A percentile compares a stretch with the other conserved stretches of the same genome.
Conservation (phyloP, 2,113 vertebrate genomes). For the Anser cygnoides region DNA sequence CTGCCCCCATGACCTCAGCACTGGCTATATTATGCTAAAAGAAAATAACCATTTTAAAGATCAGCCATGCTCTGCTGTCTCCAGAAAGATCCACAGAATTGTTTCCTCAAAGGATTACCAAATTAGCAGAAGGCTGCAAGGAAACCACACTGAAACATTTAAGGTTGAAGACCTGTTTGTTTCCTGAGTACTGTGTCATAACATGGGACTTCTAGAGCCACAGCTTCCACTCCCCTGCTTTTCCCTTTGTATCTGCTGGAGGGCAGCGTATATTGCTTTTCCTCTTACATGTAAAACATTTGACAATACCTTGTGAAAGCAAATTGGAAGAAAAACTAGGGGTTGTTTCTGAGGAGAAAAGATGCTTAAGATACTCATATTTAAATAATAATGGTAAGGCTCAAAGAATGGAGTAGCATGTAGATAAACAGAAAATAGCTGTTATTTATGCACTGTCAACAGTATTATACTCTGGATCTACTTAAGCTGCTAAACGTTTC, state of each 20-base stretch:
- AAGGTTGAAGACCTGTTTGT: background rate
- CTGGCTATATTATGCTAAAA: background rate
- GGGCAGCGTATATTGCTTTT: background rate
- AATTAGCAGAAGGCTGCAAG: background rate
- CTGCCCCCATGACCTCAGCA: background rate
- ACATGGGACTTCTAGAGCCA: background rate
- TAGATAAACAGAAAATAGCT: conserved; percentile 57
- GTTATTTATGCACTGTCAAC: conserved; percentile 48
- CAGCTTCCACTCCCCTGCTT: background rate
- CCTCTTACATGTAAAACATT: background rate
- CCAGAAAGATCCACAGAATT: background rate
- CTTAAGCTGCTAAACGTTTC: conserved; percentile 50
- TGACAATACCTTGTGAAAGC: conserved; percentile 20
- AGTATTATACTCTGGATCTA: conserved; percentile 34
- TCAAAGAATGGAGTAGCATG: conserved; percentile 13
- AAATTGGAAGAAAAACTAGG: background rate
- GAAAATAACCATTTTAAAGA: background rate
- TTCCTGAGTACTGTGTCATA: background rate
- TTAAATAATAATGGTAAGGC: conserved; percentile 28
- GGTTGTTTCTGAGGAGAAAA: background rate
- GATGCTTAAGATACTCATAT: conserved; percentile 1
- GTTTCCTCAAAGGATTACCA: conserved; percentile 23
- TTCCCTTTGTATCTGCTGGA: background rate
- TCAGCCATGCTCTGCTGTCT: conserved; percentile 10
- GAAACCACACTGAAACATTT: background rate